Evolutionary conservation across 2,888 invertebrate genomes (phyloP), one percentile per base, ranked within the genome.

Genomic region (Chesias legatella): DNA sequence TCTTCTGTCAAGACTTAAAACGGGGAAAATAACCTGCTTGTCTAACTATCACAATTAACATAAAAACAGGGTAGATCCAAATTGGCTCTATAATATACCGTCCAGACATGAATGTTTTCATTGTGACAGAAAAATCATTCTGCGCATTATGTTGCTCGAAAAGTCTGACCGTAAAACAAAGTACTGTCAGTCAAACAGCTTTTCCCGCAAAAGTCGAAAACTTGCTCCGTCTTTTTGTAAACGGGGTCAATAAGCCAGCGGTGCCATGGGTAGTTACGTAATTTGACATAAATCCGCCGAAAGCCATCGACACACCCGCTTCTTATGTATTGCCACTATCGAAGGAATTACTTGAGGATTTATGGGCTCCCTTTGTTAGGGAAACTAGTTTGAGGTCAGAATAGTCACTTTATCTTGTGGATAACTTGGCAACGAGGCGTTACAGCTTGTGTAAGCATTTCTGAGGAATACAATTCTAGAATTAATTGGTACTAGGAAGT

Each of bases 281-380:
- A 78, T 80, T 78, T 79, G 78, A 79, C 79, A 82, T 82, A 81
- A 83, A 83, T 80, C 73, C 69, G 57, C 54, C 55, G 66, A 66
- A 63, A 63, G 60, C 73, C 59, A 76, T 79, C 62, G 80, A 67
- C 76, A 74, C 79, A 67, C 78, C 75, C 58, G 51, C 58, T 66
- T 58, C 62, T 60, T 55, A 74, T 66, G 67, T 73, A 77, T 73
- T 72, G 70, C 68, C 62, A 58, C 63, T 60, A 59, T 66, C 58
- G 63, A 58, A 61, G 63, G 60, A 68, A 73, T 70, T 73, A 63
- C 64, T 64, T 56, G 51, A 51, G 60, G 64, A 73, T 74, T 73
- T 68, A 78, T 72, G 26, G 40, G 34, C 45, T 40, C 48, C 62
- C 63, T 61, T 69, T 65, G 67, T 63, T 54, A 50, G 41, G 48